phyloP scores from a whole-genome alignment of 64 coral and sea anemone species.

The Exaiptasia diaphana region DNA sequence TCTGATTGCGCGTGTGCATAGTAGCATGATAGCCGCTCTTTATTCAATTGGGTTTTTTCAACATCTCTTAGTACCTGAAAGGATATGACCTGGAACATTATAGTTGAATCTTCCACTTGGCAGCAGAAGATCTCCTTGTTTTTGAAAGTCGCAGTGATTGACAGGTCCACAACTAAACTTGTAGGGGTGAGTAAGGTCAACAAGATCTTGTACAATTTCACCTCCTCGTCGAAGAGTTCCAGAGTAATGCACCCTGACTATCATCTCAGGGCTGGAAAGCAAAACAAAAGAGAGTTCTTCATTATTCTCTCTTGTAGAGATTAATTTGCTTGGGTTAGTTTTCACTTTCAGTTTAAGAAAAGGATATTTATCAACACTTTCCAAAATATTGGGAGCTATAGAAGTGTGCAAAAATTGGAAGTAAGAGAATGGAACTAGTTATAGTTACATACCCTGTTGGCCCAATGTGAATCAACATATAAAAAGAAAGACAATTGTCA shows the following conservation, averaged over 20 bases:
- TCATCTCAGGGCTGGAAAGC: slow-evolving; percentile 21
- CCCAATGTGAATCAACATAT: slow-evolving; percentile 57
- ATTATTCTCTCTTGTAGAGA: too few species aligned
- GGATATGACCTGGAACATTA: slow-evolving; percentile 15
- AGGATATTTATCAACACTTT: too few species aligned
- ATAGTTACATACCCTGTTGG: slow-evolving; percentile 29
- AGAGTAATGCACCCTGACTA: slow-evolving; percentile 30
- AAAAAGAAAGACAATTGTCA: slow-evolving; percentile 58
- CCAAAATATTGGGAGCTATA: too few species aligned
- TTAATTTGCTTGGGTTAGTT: too few species aligned
- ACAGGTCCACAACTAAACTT: slow-evolving; percentile 11
- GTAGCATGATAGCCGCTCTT: too few species aligned
- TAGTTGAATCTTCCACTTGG: slow-evolving; percentile 2
- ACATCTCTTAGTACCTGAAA: too few species aligned
- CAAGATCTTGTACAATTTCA: slow-evolving; percentile 26
- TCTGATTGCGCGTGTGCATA: too few species aligned
- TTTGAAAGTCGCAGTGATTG: slow-evolving; percentile 41
- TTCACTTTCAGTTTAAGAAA: too few species aligned
- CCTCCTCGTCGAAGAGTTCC: slow-evolving; percentile 19
- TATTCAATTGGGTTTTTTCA: too few species aligned
- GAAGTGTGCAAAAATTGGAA: too few species aligned
- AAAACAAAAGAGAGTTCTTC: not conserved
- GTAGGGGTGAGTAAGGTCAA: slow-evolving; percentile 22
- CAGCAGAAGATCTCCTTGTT: slow-evolving; percentile 29
- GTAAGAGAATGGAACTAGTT: too few species aligned